Evolutionary conservation across 1,140 invertebrate genomes (phyloP), one percentile per base, ranked within the genome.

Genomic region (Drosophila dunni): DNA sequence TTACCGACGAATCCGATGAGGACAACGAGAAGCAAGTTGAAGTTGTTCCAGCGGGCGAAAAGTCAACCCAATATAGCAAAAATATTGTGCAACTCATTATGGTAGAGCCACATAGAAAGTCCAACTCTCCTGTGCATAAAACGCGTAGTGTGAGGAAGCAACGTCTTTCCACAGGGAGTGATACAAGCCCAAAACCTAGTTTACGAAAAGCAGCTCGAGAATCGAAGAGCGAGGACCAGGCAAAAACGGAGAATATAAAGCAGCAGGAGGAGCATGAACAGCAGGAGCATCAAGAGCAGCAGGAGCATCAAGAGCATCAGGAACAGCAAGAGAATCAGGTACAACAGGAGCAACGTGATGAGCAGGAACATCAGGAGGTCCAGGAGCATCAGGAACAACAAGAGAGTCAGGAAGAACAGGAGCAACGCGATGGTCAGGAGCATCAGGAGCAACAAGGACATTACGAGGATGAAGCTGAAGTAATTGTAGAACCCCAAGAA

Each of bases 71-170:
- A 11, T 33, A n/a, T 7, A 2, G 1, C 9, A 0, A 24, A 7
- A 13, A 44, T 13, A 36, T 10, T 2, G n/a, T 42, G 8, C 57
- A 48, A 11, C 38, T 53, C 1, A 44, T 69, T 9, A 36, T 62
- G 29, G 45, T 69, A n/a, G 38, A 62, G 7, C 9, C 66, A 6
- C 51, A 29, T 10, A 1, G 2, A n/a, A 50, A 42, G 20, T 7
- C 10, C 7, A 24, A 3, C 3, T 3, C 11, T 9, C n/a, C 40
- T 2, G 5, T 10, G 1, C 13, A 13, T 9, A 57, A 51, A 29
- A 29, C n/a, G 0, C 24, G 4, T 3, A n/a, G 11, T 33, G 24
- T 51, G 9, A 10, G 11, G 7, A 51, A 53, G 33, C 24, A 15
- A 7, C 50, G 50, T 8, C 13, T 15, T 13, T 17, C 50, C 11